Conservation (phyloP, 2,888 invertebrate genomes). For the Watsonalla cultraria region DNA sequence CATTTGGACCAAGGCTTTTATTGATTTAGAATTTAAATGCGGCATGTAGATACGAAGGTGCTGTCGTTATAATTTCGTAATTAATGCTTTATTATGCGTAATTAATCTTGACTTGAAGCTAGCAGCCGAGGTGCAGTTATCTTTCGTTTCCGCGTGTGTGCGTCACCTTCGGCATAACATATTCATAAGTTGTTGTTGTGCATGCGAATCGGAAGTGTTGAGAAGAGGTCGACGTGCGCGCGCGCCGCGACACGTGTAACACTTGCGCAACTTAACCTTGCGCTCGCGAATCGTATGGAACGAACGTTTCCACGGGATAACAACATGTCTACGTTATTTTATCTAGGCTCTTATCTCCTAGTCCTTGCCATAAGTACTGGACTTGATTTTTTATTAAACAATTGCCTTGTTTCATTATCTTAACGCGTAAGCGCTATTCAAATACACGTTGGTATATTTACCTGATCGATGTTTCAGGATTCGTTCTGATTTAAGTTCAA, state of each 20-base stretch:
- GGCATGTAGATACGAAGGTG: not conserved
- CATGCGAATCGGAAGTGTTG: conserved; percentile 75
- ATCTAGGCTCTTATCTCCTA: conserved; percentile 5
- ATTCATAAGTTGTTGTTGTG: conserved; percentile 48
- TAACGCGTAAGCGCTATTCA: too few species aligned
- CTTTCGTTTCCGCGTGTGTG: conserved; percentile 45
- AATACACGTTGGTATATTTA: not conserved
- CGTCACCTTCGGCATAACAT: conserved; percentile 62
- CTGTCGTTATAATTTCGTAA: not conserved
- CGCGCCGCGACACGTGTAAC: conserved; percentile 56
- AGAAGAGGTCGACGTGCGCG: conserved; percentile 58
- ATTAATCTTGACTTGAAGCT: conserved; percentile 8
- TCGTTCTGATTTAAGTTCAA: too few species aligned
- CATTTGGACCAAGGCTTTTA: conserved; percentile 1
- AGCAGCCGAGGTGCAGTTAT: conserved; percentile 15
- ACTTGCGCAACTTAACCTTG: conserved; percentile 71
- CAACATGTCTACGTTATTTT: conserved; percentile 25
- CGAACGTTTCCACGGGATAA: conserved; percentile 26
- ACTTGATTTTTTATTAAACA: not conserved
- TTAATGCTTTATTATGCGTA: not conserved
- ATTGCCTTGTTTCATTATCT: too few species aligned
- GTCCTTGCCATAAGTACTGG: not conserved
- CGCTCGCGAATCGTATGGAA: conserved; percentile 65
- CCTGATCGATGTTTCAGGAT: too few species aligned
- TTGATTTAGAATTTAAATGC: conserved; percentile 1